Conservation (phyloP, 2,797 vertebrate species). For the Myotis pilosus region DNA sequence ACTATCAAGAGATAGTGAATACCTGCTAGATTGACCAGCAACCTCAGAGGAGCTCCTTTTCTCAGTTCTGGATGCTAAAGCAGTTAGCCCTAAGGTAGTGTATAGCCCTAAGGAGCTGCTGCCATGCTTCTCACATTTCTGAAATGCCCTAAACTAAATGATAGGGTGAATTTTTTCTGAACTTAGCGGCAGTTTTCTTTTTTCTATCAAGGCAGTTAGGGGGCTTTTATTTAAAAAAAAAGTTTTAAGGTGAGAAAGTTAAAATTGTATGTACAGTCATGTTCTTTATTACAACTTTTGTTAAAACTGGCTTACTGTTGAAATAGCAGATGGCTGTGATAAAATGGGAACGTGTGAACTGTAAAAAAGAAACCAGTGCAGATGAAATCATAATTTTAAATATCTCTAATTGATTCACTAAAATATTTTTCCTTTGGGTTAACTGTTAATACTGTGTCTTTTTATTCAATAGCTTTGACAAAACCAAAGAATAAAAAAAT, state of each 20-base stretch:
- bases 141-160: neutral
- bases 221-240: neutral
- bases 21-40: neutral
- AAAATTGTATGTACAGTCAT: slow-evolving; percentile 29
- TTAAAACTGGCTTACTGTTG: slow-evolving; percentile 45
- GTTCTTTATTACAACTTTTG: slow-evolving; percentile 49
- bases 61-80: neutral
- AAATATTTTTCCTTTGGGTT: slow-evolving; percentile 59
- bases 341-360: slow-evolving; percentile 61
- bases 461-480: slow-evolving; percentile 19
- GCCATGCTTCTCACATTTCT: neutral
- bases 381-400: slow-evolving; percentile 68
- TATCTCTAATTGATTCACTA: slow-evolving; percentile 59
- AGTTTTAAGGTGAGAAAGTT: slow-evolving; percentile 40
- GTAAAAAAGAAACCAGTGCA: slow-evolving; percentile 49
- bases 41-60: neutral
- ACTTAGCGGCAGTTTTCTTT: neutral
- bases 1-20: neutral
- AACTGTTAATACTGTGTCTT: slow-evolving; percentile 50
- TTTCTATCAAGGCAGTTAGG: neutral
- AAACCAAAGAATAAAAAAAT: slow-evolving; percentile 43
- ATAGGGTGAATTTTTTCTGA: neutral
- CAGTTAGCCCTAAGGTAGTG: neutral
- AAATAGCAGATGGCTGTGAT: slow-evolving; percentile 63
- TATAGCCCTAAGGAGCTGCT: neutral